These are phyloP conservation scores for Antennarius maculatus DNA, from an alignment of 2,797 vertebrate species.

Conservation along the genomic window DNA sequence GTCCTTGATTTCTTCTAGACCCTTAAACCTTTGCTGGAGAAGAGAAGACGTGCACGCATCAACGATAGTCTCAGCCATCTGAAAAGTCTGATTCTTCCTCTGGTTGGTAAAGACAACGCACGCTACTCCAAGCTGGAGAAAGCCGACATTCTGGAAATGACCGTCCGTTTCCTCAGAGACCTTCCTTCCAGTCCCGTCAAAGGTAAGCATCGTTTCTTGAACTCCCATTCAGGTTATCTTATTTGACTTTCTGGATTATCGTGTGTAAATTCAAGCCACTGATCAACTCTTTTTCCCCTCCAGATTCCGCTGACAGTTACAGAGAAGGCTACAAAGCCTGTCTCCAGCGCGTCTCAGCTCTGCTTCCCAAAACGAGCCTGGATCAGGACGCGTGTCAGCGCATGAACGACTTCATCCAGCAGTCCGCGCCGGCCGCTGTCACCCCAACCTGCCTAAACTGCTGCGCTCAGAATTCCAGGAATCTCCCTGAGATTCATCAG, in stretches of 20 bases:
- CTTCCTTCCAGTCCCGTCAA: constrained; percentile 70
- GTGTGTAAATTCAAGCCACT: constrained; percentile 16
- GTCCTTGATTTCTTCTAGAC: constrained; percentile 68
- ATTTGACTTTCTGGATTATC: rapidly evolving
- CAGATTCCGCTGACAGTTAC: constrained; percentile 78
- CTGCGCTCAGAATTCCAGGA: constrained; percentile 54
- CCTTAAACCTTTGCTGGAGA: constrained; percentile 86
- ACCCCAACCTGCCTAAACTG: constrained; percentile 74
- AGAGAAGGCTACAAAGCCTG: constrained; percentile 86
- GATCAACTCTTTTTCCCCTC: constrained; percentile 25
- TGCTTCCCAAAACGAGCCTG: constrained; percentile 79
- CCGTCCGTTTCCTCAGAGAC: constrained; percentile 87
- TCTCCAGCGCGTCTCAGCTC: constrained; percentile 80
- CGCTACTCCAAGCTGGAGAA: constrained; percentile 89
- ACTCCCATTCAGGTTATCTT: background rate
- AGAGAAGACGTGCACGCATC: constrained; percentile 87
- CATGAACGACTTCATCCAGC: constrained; percentile 80
- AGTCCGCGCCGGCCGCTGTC: constrained; percentile 52
- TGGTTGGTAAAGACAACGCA: constrained; percentile 86
- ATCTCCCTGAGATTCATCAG: constrained; percentile 72
- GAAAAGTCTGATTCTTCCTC: constrained; percentile 87
- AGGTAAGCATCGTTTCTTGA: constrained; percentile 67
- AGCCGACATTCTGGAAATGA: constrained; percentile 92
- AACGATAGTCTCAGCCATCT: constrained; percentile 88
- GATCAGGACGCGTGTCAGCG: constrained; percentile 72